Evolutionary conservation across 2,113 vertebrate species (phyloP).

Genomic region (Lasiurus borealis): DNA sequence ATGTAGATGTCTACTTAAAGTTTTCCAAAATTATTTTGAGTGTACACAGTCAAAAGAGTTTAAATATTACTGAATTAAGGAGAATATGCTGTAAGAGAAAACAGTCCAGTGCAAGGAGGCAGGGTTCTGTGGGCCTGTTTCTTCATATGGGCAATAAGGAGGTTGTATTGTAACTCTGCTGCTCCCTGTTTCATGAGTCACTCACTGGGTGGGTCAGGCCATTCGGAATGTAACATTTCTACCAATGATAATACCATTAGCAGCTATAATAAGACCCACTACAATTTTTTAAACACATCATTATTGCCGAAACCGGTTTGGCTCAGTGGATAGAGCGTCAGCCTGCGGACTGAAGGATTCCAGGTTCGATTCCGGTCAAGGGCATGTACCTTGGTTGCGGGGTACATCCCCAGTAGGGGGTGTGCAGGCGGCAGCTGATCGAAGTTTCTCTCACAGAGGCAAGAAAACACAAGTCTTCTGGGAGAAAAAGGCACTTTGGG

Average conservation of each 20-base stretch:
- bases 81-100: neutral
- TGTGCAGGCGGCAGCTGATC: no score
- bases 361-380: no score
- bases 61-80: conserved; percentile 38
- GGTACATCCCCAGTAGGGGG: no score
- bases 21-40: conserved; percentile 42
- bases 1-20: conserved; percentile 3
- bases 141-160: neutral
- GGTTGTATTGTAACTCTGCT: neutral
- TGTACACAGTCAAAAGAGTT: conserved; percentile 12
- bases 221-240: conserved; percentile 8
- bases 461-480: conserved; percentile 4
- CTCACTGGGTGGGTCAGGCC: neutral
- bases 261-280: conserved; percentile 1
- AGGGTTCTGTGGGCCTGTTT: neutral
- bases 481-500: neutral
- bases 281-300: neutral
- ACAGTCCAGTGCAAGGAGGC: neutral
- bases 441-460: neutral
- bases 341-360: no score
- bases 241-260: conserved; percentile 36
- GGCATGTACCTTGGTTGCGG: no score
- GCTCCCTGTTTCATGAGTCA: conserved; percentile 37
- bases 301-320: no score
- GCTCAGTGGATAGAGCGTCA: no score